phyloP scores from a whole-genome alignment of 2,113 vertebrate genomes.

The Tympanuchus pallidicinctus region DNA sequence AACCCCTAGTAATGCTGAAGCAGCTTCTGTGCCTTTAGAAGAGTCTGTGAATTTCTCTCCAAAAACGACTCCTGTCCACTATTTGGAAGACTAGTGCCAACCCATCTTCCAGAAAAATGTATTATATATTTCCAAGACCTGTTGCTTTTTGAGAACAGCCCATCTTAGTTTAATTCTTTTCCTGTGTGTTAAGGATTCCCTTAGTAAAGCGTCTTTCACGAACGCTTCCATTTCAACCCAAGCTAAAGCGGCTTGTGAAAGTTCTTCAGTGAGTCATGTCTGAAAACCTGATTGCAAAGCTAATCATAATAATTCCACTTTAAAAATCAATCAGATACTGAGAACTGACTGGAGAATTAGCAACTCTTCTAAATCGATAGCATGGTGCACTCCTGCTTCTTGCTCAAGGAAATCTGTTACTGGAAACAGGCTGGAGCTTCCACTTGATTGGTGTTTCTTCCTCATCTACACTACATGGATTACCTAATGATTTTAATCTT shows the following conservation, averaged over 20 bases:
- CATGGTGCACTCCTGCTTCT: neutral
- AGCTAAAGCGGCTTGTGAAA: neutral
- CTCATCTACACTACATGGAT: neutral
- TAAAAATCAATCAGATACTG: neutral
- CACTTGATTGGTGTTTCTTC: neutral
- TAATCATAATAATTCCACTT: neutral
- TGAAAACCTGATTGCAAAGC: neutral
- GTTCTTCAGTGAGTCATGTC: neutral
- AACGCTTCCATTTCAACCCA: neutral
- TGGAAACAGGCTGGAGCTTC: neutral
- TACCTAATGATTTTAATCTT: neutral
- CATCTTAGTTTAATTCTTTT: neutral
- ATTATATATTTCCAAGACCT: too few species aligned
- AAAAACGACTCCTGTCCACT: too few species aligned
- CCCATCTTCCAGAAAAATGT: too few species aligned
- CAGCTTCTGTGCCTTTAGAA: too few species aligned
- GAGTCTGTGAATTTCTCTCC: too few species aligned
- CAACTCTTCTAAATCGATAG: neutral
- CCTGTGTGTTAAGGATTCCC: neutral
- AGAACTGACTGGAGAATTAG: neutral
- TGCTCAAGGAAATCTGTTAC: neutral
- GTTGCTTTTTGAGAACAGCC: too few species aligned
- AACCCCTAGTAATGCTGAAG: too few species aligned
- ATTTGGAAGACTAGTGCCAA: too few species aligned
- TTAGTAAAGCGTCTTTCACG: neutral